Base-by-base conservation (phyloP, 2,113 vertebrate genomes). In the Trachemys scripta region DNA sequence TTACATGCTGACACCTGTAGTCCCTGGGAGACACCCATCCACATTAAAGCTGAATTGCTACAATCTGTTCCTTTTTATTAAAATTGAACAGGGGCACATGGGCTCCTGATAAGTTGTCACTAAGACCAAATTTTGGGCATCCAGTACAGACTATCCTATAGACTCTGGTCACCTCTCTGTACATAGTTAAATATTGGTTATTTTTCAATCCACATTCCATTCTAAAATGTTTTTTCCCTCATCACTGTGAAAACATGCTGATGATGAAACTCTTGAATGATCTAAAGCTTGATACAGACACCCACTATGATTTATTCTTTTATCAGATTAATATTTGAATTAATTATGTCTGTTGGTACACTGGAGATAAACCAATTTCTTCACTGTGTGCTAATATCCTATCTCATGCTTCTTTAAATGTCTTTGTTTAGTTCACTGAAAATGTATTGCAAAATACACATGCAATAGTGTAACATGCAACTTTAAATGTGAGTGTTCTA, bases 21-120 rank as follows among this genome's bases (percentile, higher is more conserved):
- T 83, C 93, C 89, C 96, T 87, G 38, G 53, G 3, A 92, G 59
- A 94, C 93, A 49, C 29, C 65, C 92, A 93, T 94, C 90, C 90
- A 82, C 94, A 84, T 94, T 95, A 90, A 94, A 98, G 96, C 97
- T 47, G 50, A 96, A 94, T 85, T 96, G 96, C 96, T 95, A 93
- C 92, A 90, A 78, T n/a, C 53, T 89, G 80, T 85, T 85, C 92
- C 94, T 92, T 90, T 95, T 92, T 87, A 85, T 59, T 90, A 91
- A 65, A 95, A 89, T 82, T 96, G 92, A 92, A 95, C 78, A 88
- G 90, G 85, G 85, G 86, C 93, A 84, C 91, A 50, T 69, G 69
- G 94, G 87, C 90, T 80, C 88, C 94, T 49, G 10, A 29, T 65
- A 82, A 96, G 94, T 90, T 85, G 93, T 93, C 1, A 0, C 87